Conservation (phyloP, 1,140 invertebrate genomes). For the Drosophila mayri region DNA sequence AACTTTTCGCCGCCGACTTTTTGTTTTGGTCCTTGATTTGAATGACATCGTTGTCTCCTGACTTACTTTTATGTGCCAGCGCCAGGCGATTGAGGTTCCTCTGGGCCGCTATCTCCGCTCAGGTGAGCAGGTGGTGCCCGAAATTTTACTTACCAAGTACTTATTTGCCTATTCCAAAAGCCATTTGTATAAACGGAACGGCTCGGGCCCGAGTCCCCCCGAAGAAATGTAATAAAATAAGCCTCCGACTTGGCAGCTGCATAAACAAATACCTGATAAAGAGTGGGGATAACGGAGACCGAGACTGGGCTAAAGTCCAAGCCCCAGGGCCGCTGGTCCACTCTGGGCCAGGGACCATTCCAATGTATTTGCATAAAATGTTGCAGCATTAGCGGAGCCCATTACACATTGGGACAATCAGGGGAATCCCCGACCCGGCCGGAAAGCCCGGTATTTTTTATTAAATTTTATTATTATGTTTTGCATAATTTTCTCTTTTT, state of each 20-base stretch:
- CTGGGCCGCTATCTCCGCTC: not conserved
- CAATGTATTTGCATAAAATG: conserved; percentile 75
- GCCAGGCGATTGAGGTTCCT: conserved; percentile 35
- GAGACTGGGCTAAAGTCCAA: not conserved
- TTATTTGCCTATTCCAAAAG: conserved; percentile 78
- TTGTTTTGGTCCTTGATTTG: conserved; percentile 58
- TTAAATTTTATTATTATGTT: conserved; percentile 81
- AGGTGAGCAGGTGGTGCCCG: conserved; percentile 45
- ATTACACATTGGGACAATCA: conserved; percentile 58
- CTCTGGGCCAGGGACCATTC: conserved; percentile 24
- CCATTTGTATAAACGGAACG: conserved; percentile 66
- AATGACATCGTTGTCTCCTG: conserved; percentile 74
- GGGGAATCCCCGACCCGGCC: not conserved
- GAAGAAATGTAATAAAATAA: conserved; percentile 75
- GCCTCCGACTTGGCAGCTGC: conserved; percentile 65
- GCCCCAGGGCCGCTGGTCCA: conserved; percentile 5
- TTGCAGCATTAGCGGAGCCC: conserved; percentile 51
- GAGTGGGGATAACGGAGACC: conserved; percentile 12
- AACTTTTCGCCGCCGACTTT: conserved; percentile 64
- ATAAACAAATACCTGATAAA: conserved; percentile 80
- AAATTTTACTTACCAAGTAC: conserved; percentile 81
- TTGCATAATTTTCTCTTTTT: conserved; percentile 67
- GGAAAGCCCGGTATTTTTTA: conserved; percentile 60
- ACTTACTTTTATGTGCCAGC: conserved; percentile 72
- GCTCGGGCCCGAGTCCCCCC: conserved; percentile 12